Evolutionary conservation across 2,113 vertebrate genomes (phyloP).

Genomic region (Anoplopoma fimbria): DNA sequence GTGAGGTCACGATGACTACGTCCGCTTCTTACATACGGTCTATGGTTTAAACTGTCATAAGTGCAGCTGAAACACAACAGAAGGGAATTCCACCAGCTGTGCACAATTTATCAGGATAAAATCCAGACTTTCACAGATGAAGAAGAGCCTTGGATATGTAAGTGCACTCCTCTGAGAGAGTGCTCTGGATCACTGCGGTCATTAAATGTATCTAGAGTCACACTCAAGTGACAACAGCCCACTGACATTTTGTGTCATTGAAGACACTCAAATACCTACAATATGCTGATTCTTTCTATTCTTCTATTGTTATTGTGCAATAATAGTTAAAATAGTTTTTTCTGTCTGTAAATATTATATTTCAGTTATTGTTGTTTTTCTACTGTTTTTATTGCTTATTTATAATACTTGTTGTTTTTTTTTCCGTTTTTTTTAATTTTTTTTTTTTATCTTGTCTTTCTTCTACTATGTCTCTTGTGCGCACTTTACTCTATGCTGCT

Average conservation of each 20-base stretch:
- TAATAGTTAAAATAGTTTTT: too few species aligned
- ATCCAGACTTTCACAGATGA: background rate
- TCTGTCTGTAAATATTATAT: too few species aligned
- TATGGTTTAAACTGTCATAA: background rate
- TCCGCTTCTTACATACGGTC: background rate
- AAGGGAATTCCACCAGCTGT: background rate
- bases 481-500: too few species aligned
- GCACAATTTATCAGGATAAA: background rate
- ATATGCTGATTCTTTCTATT: background rate
- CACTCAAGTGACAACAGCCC: background rate
- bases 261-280: background rate
- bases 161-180: background rate
- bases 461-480: too few species aligned
- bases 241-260: background rate
- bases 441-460: too few species aligned
- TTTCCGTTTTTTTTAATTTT: too few species aligned
- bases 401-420: too few species aligned
- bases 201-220: background rate
- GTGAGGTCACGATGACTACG: background rate
- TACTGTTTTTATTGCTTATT: too few species aligned
- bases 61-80: constrained; percentile 3
- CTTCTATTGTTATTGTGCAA: too few species aligned
- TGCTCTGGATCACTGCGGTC: background rate
- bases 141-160: background rate
- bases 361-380: too few species aligned